Conservation (phyloP, 2,888 invertebrate genomes). For the Amiota mariae region DNA sequence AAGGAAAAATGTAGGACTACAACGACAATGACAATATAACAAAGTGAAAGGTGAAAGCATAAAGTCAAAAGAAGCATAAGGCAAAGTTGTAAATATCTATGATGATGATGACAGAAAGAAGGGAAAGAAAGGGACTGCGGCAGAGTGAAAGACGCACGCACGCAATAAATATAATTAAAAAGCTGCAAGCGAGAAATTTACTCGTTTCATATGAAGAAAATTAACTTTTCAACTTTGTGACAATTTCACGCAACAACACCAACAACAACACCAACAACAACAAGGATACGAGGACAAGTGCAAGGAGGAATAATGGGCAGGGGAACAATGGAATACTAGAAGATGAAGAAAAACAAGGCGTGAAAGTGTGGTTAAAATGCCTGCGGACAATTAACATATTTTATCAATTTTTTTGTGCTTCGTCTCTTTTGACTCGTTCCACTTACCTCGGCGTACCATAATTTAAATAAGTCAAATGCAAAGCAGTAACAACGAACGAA, state of each 20-base stretch:
- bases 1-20: too few relatives aligned
- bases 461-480: slow-evolving; percentile 65
- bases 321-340: neutral
- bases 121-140: neutral
- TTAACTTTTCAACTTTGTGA: slow-evolving; percentile 64
- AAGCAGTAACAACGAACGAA: slow-evolving; percentile 48
- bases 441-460: slow-evolving; percentile 46
- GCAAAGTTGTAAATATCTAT: neutral
- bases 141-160: slow-evolving; percentile 23
- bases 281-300: slow-evolving; percentile 21
- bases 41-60: neutral
- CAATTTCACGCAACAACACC: slow-evolving; percentile 46
- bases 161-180: slow-evolving; percentile 62
- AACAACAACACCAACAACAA: slow-evolving; percentile 36
- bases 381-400: slow-evolving; percentile 64
- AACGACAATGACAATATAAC: too few relatives aligned
- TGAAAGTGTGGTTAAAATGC: slow-evolving; percentile 22
- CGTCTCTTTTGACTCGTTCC: neutral
- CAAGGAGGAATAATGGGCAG: neutral
- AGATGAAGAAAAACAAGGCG: neutral
- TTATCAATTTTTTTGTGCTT: slow-evolving; percentile 52
- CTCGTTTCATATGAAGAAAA: slow-evolving; percentile 50
- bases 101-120: too few relatives aligned
- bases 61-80: slow-evolving; percentile 8
- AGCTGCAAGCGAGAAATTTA: slow-evolving; percentile 46